Percentiles rank a stretch among this genome's conserved stretches.
Evolutionary conservation across 2,888 invertebrate species (phyloP).

Genomic region (Elegia similella): DNA sequence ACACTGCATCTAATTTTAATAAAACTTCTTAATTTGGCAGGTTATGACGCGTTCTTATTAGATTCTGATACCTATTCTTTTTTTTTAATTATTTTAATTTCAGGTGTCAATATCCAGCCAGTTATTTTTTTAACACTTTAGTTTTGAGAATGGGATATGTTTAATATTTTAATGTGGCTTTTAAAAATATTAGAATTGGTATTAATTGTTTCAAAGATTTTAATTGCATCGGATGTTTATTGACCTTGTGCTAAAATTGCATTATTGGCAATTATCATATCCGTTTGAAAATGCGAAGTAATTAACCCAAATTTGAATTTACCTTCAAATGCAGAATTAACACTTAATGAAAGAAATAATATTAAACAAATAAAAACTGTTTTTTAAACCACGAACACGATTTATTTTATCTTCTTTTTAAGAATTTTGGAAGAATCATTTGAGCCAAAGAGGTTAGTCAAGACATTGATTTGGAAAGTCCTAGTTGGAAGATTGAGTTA

Average conservation of each 20-base stretch:
- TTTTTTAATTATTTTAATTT: too few relatives aligned
- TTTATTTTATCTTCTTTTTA: neutral
- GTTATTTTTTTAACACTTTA: too few relatives aligned
- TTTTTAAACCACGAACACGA: neutral
- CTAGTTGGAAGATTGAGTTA: constrained; percentile 12
- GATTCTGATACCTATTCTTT: too few relatives aligned
- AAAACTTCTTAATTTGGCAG: too few relatives aligned
- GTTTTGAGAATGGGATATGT: too few relatives aligned
- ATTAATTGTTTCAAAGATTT: constrained; percentile 14
- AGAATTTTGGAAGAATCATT: constrained; percentile 35
- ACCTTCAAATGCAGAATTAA: neutral
- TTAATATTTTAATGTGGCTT: too few relatives aligned
- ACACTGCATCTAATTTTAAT: too few relatives aligned
- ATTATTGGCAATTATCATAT: neutral
- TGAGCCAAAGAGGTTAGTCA: constrained; percentile 29
- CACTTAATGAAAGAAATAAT: neutral
- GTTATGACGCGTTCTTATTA: too few relatives aligned
- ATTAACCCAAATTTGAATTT: neutral
- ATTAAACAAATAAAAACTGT: neutral
- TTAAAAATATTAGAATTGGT: neutral
- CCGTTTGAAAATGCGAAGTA: neutral
- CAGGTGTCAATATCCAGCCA: too few relatives aligned
- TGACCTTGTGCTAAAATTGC: neutral
- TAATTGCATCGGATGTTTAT: constrained; percentile 12
- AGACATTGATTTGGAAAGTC: constrained; percentile 14